Percentiles rank a stretch among this genome's conserved stretches.
Conservation (phyloP, 2,797 vertebrate species). For the Geotrypetes seraphini region DNA sequence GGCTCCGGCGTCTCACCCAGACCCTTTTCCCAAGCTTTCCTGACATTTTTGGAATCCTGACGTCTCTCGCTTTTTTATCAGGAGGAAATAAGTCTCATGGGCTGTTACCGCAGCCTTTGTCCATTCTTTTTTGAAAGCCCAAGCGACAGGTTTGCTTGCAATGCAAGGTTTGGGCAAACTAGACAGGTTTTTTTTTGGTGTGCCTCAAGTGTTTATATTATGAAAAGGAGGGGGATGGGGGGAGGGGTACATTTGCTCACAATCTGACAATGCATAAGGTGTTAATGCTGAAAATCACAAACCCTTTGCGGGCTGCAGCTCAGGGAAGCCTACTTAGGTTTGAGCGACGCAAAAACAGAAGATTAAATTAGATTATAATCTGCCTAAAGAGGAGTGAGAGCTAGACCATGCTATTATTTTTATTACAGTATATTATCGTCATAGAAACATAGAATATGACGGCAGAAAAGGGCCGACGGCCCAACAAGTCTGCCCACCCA, state of each 20-base stretch:
- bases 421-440: no score
- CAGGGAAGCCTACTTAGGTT: not conserved
- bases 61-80: slow-evolving; percentile 38
- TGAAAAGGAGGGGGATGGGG: no score
- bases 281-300: not conserved
- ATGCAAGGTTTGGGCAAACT: slow-evolving; percentile 16
- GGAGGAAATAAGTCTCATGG: slow-evolving; percentile 49
- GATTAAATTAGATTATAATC: no score
- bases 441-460: no score
- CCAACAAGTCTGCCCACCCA: no score
- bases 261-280: not conserved
- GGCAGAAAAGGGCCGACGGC: no score
- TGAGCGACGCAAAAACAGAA: no score
- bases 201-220: no score
- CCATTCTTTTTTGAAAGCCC: slow-evolving; percentile 24
- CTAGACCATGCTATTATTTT: no score
- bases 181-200: slow-evolving; percentile 29
- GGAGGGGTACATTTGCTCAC: no score
- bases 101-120: slow-evolving; percentile 43
- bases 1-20: slow-evolving; percentile 34
- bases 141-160: slow-evolving; percentile 29
- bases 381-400: no score
- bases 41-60: slow-evolving; percentile 33
- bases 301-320: not conserved
- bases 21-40: slow-evolving; percentile 50